phyloP scores from a whole-genome alignment of 2,797 vertebrate species.

The Sparidentex hasta region DNA sequence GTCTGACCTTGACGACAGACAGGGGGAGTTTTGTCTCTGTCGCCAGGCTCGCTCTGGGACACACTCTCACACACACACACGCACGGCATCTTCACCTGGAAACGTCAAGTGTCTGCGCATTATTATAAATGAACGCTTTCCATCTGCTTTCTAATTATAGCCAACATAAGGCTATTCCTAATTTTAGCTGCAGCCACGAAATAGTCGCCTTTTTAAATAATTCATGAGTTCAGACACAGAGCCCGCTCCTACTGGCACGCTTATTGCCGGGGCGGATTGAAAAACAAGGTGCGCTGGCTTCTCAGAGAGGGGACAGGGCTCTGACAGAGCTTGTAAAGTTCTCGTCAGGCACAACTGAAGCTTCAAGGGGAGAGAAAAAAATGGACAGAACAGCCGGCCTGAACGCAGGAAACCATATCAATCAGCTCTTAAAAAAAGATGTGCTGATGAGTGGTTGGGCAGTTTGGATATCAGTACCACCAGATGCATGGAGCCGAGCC shows the following conservation, averaged over 20 bases:
- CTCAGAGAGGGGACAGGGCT: slow-evolving; percentile 1
- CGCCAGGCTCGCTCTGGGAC: slow-evolving; percentile 40
- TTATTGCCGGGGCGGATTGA: slow-evolving; percentile 24
- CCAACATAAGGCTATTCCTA: slow-evolving; percentile 64
- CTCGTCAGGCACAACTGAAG: not conserved
- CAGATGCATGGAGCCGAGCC: slow-evolving; percentile 12
- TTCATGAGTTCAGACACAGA: slow-evolving; percentile 73
- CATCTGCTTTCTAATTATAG: slow-evolving; percentile 79
- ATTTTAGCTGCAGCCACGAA: slow-evolving; percentile 75
- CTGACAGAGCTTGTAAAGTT: slow-evolving; percentile 4
- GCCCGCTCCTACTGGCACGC: slow-evolving; percentile 43
- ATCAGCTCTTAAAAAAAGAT: not conserved
- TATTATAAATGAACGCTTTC: slow-evolving; percentile 72
- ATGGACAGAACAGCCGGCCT: not conserved
- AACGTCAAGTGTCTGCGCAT: slow-evolving; percentile 42
- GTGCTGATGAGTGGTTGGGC: slow-evolving; percentile 18
- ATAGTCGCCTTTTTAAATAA: slow-evolving; percentile 71
- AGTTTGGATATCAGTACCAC: slow-evolving; percentile 27
- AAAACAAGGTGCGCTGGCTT: slow-evolving; percentile 46
- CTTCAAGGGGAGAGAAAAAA: not conserved
- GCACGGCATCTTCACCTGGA: slow-evolving; percentile 46
- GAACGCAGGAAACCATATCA: slow-evolving; percentile 3
- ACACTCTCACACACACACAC: not conserved
- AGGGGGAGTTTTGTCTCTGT: slow-evolving; percentile 64
- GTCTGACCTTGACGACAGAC: slow-evolving; percentile 81